These are phyloP conservation scores for Aplidium turbinatum DNA, from an alignment of 23 tunicate genomes.

Conservation along the genomic window DNA sequence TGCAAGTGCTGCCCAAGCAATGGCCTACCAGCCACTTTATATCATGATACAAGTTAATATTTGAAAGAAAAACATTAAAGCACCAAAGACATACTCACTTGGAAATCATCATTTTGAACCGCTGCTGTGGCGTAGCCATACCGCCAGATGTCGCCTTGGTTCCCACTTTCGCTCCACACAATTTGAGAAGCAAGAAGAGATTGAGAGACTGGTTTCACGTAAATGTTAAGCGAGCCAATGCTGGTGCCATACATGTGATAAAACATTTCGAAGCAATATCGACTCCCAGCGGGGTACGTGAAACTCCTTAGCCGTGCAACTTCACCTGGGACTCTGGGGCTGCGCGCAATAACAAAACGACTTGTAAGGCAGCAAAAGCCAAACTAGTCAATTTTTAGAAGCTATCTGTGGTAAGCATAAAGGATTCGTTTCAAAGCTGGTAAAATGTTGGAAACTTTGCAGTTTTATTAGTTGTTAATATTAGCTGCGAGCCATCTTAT, in stretches of 20 bases:
- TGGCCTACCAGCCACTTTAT: too few species aligned
- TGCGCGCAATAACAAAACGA: too few species aligned
- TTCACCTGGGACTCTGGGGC: conserved; percentile 71
- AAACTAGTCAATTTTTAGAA: too few species aligned
- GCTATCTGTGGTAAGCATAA: too few species aligned
- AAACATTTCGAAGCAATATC: conserved; percentile 83
- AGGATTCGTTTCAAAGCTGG: too few species aligned
- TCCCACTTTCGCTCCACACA: conserved; percentile 69
- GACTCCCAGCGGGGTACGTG: conserved; percentile 57
- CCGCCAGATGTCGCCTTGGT: conserved; percentile 91
- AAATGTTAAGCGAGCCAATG: conserved; percentile 68
- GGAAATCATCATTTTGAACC: conserved; percentile 46
- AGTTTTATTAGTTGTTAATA: too few species aligned
- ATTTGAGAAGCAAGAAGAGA: conserved; percentile 22
- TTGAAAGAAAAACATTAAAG: too few species aligned
- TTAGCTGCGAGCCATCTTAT: too few species aligned
- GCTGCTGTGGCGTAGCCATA: conserved; percentile 57
- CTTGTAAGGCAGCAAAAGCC: not conserved
- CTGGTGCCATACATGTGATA: conserved; percentile 86
- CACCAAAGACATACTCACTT: conserved; percentile 34
- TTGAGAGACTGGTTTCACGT: conserved; percentile 55
- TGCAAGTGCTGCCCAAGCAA: too few species aligned
- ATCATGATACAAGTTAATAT: too few species aligned
- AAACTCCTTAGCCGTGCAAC: conserved; percentile 58
- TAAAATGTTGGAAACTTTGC: too few species aligned